These are phyloP conservation scores for Morinoia aosen DNA, from an alignment of 2,888 invertebrate species.

Conservation along the genomic window DNA sequence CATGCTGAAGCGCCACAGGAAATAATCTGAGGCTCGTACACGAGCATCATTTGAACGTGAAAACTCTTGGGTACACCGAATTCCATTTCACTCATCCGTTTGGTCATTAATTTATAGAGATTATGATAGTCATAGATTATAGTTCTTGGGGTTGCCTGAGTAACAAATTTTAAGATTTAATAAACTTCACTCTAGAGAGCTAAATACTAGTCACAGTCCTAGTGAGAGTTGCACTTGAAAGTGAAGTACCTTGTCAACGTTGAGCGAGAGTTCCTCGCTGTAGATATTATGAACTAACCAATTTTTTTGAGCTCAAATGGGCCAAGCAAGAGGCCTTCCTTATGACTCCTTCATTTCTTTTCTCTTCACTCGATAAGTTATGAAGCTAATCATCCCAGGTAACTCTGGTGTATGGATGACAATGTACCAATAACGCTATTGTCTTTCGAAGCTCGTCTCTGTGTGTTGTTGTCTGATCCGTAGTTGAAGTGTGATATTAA, in stretches of 20 bases:
- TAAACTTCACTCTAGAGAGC: conserved; percentile 50
- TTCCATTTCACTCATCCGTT: conserved; percentile 35
- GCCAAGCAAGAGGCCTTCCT: conserved; percentile 52
- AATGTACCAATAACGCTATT: conserved; percentile 48
- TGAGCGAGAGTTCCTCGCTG: not conserved
- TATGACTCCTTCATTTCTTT: not conserved
- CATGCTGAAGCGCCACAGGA: conserved; percentile 66
- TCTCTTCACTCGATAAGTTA: conserved; percentile 14
- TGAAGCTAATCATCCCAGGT: not conserved
- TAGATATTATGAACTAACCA: not conserved
- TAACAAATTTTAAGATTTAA: conserved; percentile 29
- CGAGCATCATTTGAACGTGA: not conserved
- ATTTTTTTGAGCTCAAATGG: conserved; percentile 50
- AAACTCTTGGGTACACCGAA: conserved; percentile 32
- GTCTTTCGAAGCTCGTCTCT: conserved; percentile 52
- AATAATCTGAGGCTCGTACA: conserved; percentile 60
- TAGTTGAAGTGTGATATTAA: conserved; percentile 16
- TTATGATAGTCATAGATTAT: conserved; percentile 30
- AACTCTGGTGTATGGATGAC: conserved; percentile 32
- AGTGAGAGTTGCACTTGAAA: conserved; percentile 36
- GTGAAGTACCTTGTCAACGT: conserved; percentile 7
- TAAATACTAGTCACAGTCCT: conserved; percentile 34
- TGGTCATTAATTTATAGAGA: conserved; percentile 42
- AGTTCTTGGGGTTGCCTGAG: conserved; percentile 49
- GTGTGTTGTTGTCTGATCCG: conserved; percentile 43